Base-by-base conservation (phyloP, 2,113 vertebrate species). In the Sitta europaea region DNA sequence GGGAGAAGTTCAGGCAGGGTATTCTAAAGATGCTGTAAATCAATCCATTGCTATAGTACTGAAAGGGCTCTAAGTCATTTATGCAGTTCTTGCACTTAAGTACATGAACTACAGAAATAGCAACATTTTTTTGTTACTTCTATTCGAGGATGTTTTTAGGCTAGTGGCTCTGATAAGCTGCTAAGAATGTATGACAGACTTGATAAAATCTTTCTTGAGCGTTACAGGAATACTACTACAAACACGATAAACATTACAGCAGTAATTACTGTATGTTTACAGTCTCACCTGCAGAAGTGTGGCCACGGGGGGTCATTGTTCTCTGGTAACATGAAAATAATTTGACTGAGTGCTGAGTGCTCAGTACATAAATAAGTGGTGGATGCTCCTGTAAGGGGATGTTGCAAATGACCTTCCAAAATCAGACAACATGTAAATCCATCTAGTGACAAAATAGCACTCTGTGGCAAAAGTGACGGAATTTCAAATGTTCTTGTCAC, bases 1-100 rank as follows among this genome's bases (percentile, higher is more conserved):
- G 13, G 53, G 25, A 47, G 12, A 27, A 43, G 31, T 81, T 75
- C 24, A 59, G 61, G 25, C 40, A 21, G 68, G 33, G 28, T 48
- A 10, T 20, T 83, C 9, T 88, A 28, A 90, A 73, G 43, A 22
- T 78, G 28, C 10, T 22, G 28, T 65, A 55, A 61, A 71, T 63
- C 0, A 2, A 29, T 20, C 0, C 1, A 36, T 43, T 33, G 36
- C 55, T 71, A 0, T 27, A 29, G 12, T 61, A 29, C 57, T 86
- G 23, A 62, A 79, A 83, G 73, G 21, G 6, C 42, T 73, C 0
- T 22, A 77, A 55, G n/a, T 71, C 1, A 6, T 33, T 59, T 67
- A 19, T 84, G 53, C 22, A 29, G 25, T 86, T 80, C 40, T 77
- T 89, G 54, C 33, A 62, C 10, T 70, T 66, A 57, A 42, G 38